Evolutionary conservation across 2,113 vertebrate genomes (phyloP), one percentile per base, ranked within the genome.

Genomic region (Trichechus manatus): DNA sequence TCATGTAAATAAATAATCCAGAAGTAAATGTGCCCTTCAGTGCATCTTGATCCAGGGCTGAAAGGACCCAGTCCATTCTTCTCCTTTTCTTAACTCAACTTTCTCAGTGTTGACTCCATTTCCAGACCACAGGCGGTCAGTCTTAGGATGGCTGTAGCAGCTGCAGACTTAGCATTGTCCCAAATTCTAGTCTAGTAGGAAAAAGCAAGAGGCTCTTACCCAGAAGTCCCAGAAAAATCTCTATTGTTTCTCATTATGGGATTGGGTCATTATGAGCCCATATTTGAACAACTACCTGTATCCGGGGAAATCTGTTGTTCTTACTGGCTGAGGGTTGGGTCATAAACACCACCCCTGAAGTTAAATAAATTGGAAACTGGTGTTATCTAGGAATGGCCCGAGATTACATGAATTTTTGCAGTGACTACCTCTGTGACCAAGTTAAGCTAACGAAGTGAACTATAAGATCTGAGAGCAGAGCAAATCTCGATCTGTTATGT

Each of bases 1-100:
- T 97, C 66, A 84, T 74, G n/a, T 95, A 89, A 96, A 93, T 86
- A 88, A 89, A 92, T 91, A 83, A 93, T 86, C 82, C 47, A 95
- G 68, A 94, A 97, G 87, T 96, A 97, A 94, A 86, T 72, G 70
- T 93, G 80, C 87, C 31, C 87, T 95, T 91, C 89, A 87, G 39
- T 91, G 74, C 79, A 94, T 97, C 63, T 96, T 95, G 79, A 97
- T 95, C 50, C 61, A 81, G 47, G 75, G 59, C 63, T 95, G 64
- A 93, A 77, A 36, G 13, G 86, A 93, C 47, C 79, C 42, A 77
- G 29, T 59, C 86, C 95, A 64, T 66, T 96, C 44, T 66, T 96
- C 44, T 95, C 80, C 66, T 94, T 59, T 59, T 91, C 91, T 80
- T 79, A 95, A 97, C 50, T 81, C 39, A 80, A 6, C 23, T 94